phyloP scores from a whole-genome alignment of 2,888 invertebrate genomes.

The Cyrtodaria siliqua region DNA sequence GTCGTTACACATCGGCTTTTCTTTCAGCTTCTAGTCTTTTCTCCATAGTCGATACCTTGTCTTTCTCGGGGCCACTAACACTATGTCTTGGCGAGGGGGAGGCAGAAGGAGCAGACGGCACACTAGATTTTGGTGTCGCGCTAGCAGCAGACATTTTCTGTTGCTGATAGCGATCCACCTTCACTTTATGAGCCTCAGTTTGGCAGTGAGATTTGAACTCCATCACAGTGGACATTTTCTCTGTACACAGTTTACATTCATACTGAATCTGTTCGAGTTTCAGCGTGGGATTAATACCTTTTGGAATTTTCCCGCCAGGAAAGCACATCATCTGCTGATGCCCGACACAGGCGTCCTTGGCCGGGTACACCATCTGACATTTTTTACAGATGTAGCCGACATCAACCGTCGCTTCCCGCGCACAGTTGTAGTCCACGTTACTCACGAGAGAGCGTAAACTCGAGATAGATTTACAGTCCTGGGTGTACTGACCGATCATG shows the following conservation, averaged over 20 bases:
- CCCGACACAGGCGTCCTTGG: slow-evolving; percentile 90
- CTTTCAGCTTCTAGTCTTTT: not conserved
- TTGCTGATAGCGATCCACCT: slow-evolving; percentile 66
- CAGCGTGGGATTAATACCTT: slow-evolving; percentile 87
- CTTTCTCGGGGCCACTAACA: too few relatives aligned
- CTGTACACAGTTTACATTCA: slow-evolving; percentile 90
- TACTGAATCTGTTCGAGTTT: slow-evolving; percentile 91
- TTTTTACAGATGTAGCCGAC: slow-evolving; percentile 89
- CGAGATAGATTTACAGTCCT: slow-evolving; percentile 85
- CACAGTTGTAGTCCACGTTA: slow-evolving; percentile 78
- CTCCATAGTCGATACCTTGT: not conserved
- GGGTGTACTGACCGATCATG: slow-evolving; percentile 90
- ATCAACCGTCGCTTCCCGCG: slow-evolving; percentile 85
- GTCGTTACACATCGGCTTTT: not conserved
- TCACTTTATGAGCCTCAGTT: slow-evolving; percentile 76
- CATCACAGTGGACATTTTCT: slow-evolving; percentile 82
- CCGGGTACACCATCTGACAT: slow-evolving; percentile 94
- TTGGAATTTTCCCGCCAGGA: slow-evolving; percentile 86
- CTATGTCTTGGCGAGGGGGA: not conserved
- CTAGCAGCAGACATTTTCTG: slow-evolving; percentile 37
- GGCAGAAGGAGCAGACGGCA: not conserved
- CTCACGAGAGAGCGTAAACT: slow-evolving; percentile 81
- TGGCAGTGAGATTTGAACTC: slow-evolving; percentile 85
- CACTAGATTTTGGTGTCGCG: slow-evolving; percentile 16
- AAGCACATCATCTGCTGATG: slow-evolving; percentile 90